Evolutionary conservation across 2,888 invertebrate species (phyloP).

Genomic region (Ariolimax columbianus): DNA sequence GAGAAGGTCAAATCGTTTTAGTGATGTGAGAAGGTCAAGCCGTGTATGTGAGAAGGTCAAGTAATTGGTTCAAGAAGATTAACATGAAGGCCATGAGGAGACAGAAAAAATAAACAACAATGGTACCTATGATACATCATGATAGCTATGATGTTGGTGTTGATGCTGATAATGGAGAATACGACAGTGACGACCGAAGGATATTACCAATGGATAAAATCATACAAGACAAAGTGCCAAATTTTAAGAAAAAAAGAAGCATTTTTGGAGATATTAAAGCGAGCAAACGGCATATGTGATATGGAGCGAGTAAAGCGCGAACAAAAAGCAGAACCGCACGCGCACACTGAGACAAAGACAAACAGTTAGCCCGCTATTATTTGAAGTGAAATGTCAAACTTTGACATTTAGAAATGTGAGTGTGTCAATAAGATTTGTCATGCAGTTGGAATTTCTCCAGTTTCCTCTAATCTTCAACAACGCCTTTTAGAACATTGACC

Average conservation of each 20-base stretch:
- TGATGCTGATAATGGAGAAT: neutral
- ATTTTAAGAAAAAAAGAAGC: neutral
- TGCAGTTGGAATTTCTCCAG: slow-evolving; percentile 21
- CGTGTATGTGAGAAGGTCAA: too few relatives aligned
- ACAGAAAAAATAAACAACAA: neutral
- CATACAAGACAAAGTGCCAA: neutral
- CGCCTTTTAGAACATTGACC: neutral
- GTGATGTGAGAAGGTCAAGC: too few relatives aligned
- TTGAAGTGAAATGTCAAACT: slow-evolving; percentile 45
- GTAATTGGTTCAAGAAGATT: too few relatives aligned
- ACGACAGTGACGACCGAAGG: neutral
- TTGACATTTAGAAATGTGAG: slow-evolving; percentile 43
- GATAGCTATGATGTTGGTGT: neutral
- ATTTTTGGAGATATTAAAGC: neutral
- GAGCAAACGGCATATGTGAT: neutral
- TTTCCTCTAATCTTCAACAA: neutral
- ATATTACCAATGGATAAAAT: neutral
- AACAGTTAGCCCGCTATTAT: neutral
- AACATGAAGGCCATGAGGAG: neutral
- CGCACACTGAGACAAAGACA: slow-evolving; percentile 21
- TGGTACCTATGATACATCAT: too few relatives aligned
- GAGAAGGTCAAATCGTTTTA: too few relatives aligned
- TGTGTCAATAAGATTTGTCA: slow-evolving; percentile 41
- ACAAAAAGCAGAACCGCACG: slow-evolving; percentile 1
- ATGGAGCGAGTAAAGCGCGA: neutral